Conservation (phyloP, 2,888 invertebrate species). For the Portevinia maculata region DNA sequence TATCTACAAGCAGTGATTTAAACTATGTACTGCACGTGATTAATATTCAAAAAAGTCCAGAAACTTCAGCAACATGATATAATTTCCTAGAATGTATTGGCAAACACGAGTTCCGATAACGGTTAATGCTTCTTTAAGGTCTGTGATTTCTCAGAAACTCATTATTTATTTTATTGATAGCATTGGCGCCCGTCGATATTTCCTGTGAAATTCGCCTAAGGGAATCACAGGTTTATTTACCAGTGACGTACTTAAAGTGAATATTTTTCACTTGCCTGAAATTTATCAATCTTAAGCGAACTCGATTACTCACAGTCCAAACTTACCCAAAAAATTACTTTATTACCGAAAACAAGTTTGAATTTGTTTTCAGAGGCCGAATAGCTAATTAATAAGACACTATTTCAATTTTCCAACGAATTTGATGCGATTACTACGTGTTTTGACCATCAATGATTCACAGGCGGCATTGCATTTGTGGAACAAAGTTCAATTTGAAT, state of each 20-base stretch:
- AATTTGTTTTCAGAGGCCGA: background rate
- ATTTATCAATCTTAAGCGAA: background rate
- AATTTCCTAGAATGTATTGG: background rate
- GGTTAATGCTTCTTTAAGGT: background rate
- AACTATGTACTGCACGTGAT: background rate
- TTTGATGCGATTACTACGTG: background rate
- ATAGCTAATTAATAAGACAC: conserved; percentile 25
- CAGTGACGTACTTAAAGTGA: background rate
- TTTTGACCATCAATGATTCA: conserved; percentile 35
- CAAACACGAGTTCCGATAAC: conserved; percentile 4
- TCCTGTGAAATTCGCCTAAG: conserved; percentile 9
- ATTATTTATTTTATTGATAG: conserved; percentile 1
- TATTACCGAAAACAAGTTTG: background rate
- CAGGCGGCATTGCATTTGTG: conserved; percentile 15
- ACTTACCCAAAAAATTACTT: background rate
- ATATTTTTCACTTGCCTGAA: background rate
- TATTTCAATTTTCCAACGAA: conserved; percentile 25
- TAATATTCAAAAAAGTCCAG: background rate
- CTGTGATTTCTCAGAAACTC: conserved; percentile 3
- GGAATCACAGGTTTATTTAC: background rate
- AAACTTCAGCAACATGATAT: background rate
- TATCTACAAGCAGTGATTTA: background rate
- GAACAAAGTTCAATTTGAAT: conserved; percentile 45
- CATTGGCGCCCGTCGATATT: conserved; percentile 15
- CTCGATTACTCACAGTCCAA: conserved; percentile 3